phyloP scores from a whole-genome alignment of 2,888 invertebrate genomes.

The Mylabris sibirica region DNA sequence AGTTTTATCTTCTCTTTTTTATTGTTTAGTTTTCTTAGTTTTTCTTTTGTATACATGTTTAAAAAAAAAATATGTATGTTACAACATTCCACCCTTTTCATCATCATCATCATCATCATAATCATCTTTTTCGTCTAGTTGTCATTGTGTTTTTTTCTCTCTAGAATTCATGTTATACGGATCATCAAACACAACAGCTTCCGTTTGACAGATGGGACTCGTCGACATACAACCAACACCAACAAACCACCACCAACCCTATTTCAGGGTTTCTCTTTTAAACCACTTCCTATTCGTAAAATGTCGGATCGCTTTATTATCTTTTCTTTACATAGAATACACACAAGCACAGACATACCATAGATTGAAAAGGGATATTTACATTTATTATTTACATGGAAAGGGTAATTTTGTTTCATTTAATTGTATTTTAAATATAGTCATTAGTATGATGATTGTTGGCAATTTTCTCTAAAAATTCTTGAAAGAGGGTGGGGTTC shows the following conservation, averaged over 20 bases:
- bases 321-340: neutral
- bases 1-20: constrained; percentile 19
- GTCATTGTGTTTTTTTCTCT: constrained; percentile 5
- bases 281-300: constrained; percentile 38
- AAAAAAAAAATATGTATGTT: neutral
- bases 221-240: constrained; percentile 34
- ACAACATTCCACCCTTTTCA: constrained; percentile 23
- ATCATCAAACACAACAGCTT: constrained; percentile 46
- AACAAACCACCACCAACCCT: constrained; percentile 1
- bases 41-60: neutral
- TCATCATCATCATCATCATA: constrained; percentile 25
- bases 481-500: neutral
- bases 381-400: neutral
- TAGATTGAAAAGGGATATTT: neutral
- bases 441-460: neutral
- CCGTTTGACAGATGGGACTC: constrained; percentile 49
- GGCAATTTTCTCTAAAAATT: neutral
- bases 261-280: constrained; percentile 20
- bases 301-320: constrained; percentile 42
- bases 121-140: constrained; percentile 13
- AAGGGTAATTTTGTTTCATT: neutral
- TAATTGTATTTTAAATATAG: neutral
- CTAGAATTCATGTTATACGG: constrained; percentile 28
- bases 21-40: neutral
- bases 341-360: neutral